Evolutionary conservation across 2,113 vertebrate genomes (phyloP).

Genomic region (Penelope pileata): DNA sequence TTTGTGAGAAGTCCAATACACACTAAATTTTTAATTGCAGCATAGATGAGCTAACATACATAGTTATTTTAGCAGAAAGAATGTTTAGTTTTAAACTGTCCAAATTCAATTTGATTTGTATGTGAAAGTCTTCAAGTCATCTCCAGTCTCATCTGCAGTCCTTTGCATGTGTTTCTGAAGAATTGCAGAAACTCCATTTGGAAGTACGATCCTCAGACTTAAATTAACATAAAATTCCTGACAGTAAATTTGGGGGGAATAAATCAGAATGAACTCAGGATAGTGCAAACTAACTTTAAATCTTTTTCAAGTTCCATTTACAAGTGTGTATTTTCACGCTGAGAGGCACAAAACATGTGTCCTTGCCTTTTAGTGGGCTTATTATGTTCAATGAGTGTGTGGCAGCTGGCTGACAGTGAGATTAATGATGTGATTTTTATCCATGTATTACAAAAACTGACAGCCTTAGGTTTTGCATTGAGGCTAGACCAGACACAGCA

Average conservation of each 20-base stretch:
- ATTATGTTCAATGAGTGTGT: background rate
- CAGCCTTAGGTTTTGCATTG: constrained; percentile 15
- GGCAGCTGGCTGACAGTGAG: background rate
- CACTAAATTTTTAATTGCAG: background rate
- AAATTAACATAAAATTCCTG: background rate
- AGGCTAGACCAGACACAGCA: background rate
- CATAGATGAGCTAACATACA: background rate
- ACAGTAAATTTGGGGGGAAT: background rate
- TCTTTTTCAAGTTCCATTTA: background rate
- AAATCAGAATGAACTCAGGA: background rate
- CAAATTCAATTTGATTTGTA: background rate
- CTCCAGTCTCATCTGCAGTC: background rate
- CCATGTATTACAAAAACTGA: background rate
- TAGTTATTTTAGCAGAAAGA: background rate
- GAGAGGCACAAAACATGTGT: background rate
- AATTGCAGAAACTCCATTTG: background rate
- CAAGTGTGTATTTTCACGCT: background rate
- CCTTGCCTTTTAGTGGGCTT: background rate
- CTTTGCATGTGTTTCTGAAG: background rate
- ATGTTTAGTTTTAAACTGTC: background rate
- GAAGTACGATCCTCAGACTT: background rate
- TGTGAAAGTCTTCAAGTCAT: background rate
- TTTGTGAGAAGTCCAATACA: background rate
- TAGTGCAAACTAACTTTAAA: background rate
- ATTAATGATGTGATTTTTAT: constrained; percentile 50